These are phyloP conservation scores for Rhagoletis pomonella DNA, from an alignment of 1,140 invertebrate genomes.

Conservation along the genomic window DNA sequence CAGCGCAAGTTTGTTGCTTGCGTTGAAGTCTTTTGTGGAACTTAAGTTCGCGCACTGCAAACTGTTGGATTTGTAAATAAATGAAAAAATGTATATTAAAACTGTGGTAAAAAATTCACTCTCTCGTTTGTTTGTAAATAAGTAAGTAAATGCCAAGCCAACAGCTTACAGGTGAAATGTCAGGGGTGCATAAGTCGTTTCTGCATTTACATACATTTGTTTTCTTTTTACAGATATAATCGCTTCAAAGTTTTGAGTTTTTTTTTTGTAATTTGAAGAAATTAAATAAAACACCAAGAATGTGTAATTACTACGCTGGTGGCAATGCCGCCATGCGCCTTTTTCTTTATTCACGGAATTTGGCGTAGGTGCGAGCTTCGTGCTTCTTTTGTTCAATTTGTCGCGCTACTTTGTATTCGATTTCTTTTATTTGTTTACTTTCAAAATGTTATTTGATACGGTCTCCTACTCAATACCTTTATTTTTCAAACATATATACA, in stretches of 20 bases:
- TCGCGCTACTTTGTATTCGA: background rate
- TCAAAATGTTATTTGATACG: conserved; percentile 9
- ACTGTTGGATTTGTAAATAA: background rate
- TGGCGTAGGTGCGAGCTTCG: background rate
- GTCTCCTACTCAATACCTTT: no score
- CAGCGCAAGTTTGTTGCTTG: conserved; percentile 5
- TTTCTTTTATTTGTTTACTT: background rate
- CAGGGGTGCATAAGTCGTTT: conserved; percentile 32
- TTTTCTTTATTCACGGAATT: background rate
- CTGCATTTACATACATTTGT: conserved; percentile 5
- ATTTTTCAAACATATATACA: no score
- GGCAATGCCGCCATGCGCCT: background rate
- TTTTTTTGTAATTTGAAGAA: background rate
- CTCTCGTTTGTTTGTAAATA: no score
- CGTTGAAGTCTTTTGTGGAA: conserved; percentile 53
- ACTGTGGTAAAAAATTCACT: background rate
- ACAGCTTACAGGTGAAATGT: conserved; percentile 32
- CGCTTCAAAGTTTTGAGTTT: background rate
- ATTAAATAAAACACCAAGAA: background rate
- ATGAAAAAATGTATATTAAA: background rate
- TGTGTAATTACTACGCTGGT: background rate
- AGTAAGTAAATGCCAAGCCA: conserved; percentile 32
- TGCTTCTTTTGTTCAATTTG: background rate
- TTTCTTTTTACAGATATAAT: background rate
- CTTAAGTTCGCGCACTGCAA: background rate